A percentile compares a stretch with the other conserved stretches of the same genome.
phyloP scores from a whole-genome alignment of 2,888 invertebrate species.

The Sphaerophoria taeniata region DNA sequence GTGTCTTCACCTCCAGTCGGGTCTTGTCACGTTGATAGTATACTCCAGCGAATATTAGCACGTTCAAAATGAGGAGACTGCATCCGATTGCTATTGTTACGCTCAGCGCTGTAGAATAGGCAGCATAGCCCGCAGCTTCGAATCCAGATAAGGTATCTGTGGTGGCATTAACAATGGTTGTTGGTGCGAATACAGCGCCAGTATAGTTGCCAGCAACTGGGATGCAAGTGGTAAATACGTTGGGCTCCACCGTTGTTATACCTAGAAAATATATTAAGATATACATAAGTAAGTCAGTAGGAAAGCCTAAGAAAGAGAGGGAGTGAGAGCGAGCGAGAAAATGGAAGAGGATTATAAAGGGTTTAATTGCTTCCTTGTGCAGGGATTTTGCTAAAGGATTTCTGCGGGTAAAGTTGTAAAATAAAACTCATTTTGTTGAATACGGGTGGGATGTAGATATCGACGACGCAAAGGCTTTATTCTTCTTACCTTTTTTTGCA shows the following conservation, averaged over 20 bases:
- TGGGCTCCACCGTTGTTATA: conserved; percentile 82
- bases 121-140: conserved; percentile 93
- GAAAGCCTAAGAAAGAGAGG: conserved; percentile 24
- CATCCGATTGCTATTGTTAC: conserved; percentile 98
- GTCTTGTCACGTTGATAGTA: conserved; percentile 96
- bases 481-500: no score
- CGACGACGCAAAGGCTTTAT: no score
- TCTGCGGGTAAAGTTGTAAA: not conserved
- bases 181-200: conserved; percentile 83
- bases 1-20: conserved; percentile 90
- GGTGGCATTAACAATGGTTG: conserved; percentile 86
- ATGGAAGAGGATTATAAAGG: conserved; percentile 18
- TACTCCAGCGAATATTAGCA: conserved; percentile 96
- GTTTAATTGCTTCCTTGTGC: conserved; percentile 45
- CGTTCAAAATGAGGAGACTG: conserved; percentile 94
- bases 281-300: no score
- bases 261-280: conserved; percentile 75
- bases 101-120: conserved; percentile 95
- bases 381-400: not conserved
- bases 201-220: conserved; percentile 83
- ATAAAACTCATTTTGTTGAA: not conserved
- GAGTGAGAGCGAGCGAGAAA: conserved; percentile 19
- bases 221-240: conserved; percentile 84
- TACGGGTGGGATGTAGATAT: not conserved
- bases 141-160: conserved; percentile 91